Conservation (phyloP, 2,113 vertebrate species). For the Benitochromis conjunctus region DNA sequence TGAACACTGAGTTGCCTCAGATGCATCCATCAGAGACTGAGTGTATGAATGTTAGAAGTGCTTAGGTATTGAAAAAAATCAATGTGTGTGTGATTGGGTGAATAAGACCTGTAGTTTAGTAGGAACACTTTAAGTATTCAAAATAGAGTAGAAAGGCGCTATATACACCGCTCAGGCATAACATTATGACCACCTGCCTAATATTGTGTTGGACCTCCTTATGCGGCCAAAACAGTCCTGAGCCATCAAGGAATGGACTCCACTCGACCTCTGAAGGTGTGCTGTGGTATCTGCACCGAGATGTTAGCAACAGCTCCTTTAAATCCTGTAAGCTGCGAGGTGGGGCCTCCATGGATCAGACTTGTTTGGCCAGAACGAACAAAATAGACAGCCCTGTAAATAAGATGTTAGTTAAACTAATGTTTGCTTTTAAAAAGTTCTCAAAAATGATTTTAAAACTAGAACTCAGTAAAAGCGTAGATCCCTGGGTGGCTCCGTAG, state of each 20-base stretch:
- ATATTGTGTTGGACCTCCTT: neutral
- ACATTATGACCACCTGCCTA: neutral
- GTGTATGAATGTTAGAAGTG: neutral
- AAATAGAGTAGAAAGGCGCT: neutral
- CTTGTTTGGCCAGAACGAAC: neutral
- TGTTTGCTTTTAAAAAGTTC: neutral
- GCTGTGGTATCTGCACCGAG: neutral
- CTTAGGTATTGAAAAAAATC: neutral
- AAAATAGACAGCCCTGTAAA: neutral
- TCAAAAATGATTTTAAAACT: neutral
- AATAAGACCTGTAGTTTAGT: neutral
- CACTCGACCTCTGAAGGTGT: neutral
- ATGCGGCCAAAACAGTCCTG: neutral
- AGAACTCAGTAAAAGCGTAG: neutral
- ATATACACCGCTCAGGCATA: neutral
- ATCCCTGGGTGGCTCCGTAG: neutral
- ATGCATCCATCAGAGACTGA: neutral
- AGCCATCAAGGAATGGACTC: neutral
- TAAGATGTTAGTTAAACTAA: neutral
- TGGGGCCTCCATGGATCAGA: neutral
- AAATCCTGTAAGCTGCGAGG: neutral
- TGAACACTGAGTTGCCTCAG: neutral
- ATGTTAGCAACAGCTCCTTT: neutral
- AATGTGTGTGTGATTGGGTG: neutral
- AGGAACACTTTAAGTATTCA: neutral